Conservation (phyloP, 2,113 vertebrate species). For the Pycnonotus jocosus region DNA sequence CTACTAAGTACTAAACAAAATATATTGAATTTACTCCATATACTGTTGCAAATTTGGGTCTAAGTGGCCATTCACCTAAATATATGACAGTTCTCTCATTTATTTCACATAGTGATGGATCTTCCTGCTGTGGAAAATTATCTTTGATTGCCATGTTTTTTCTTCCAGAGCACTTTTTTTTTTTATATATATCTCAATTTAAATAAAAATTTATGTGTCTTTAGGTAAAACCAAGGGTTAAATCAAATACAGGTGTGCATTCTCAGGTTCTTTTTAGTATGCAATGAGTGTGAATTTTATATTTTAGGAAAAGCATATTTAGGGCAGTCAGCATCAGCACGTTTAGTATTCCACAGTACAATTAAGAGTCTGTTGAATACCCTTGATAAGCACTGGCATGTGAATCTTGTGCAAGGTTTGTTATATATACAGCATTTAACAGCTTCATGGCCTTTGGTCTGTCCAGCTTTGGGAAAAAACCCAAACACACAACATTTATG, state of each 20-base stretch:
- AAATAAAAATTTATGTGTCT: neutral
- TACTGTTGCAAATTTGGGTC: neutral
- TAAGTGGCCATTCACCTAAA: neutral
- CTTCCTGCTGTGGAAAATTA: neutral
- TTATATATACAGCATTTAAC: neutral
- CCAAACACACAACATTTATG: fast-evolving
- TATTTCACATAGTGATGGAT: neutral
- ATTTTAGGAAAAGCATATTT: neutral
- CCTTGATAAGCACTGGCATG: neutral
- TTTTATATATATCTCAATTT: neutral
- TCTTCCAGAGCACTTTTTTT: neutral
- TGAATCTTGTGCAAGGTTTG: neutral
- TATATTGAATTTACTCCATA: neutral
- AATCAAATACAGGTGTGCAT: neutral
- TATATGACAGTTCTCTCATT: neutral
- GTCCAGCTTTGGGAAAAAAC: neutral
- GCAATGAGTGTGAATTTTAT: neutral
- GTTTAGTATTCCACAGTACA: neutral
- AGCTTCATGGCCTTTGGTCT: neutral
- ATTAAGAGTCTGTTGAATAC: neutral
- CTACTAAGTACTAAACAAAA: neutral
- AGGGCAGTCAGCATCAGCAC: neutral
- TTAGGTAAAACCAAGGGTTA: neutral
- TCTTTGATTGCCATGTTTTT: neutral
- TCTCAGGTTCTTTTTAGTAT: neutral